A percentile compares a stretch with the other conserved stretches of the same genome.
These are phyloP conservation scores for Morelia viridis DNA, from an alignment of 2,797 vertebrate species.

Conservation along the genomic window DNA sequence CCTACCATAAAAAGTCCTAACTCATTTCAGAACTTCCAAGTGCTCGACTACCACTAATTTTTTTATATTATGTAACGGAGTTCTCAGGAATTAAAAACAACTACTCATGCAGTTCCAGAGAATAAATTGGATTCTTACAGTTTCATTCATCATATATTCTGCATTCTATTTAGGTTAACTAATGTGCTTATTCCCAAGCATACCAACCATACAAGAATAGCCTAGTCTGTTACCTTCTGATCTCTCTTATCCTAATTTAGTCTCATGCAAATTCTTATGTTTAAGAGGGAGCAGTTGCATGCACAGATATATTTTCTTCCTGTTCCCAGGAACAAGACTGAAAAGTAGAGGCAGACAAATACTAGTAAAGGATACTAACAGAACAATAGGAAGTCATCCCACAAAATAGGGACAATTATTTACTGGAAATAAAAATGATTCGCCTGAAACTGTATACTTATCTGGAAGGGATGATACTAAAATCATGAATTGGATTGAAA, in stretches of 20 bases:
- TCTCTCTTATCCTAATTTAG: neutral
- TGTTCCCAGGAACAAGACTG: neutral
- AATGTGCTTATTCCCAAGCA: neutral
- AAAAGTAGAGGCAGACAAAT: neutral
- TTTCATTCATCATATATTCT: neutral
- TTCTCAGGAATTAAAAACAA: neutral
- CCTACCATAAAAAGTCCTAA: neutral
- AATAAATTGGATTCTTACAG: neutral
- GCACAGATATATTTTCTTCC: too few species aligned
- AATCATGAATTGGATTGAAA: too few species aligned
- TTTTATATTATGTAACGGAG: neutral
- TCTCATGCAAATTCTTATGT: neutral
- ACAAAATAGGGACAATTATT: neutral
- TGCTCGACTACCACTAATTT: neutral
- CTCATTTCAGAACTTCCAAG: slow-evolving; percentile 4
- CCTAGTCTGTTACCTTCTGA: too few species aligned
- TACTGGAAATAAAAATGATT: neutral
- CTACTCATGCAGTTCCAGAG: neutral
- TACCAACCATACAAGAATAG: too few species aligned
- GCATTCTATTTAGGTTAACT: neutral
- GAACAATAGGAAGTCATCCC: neutral
- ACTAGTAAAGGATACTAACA: neutral
- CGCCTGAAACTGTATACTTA: too few species aligned
- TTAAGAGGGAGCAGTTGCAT: neutral
- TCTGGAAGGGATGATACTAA: too few species aligned